phyloP scores from a whole-genome alignment of 2,888 invertebrate genomes.

The Rhimphoctona megacephalus region DNA sequence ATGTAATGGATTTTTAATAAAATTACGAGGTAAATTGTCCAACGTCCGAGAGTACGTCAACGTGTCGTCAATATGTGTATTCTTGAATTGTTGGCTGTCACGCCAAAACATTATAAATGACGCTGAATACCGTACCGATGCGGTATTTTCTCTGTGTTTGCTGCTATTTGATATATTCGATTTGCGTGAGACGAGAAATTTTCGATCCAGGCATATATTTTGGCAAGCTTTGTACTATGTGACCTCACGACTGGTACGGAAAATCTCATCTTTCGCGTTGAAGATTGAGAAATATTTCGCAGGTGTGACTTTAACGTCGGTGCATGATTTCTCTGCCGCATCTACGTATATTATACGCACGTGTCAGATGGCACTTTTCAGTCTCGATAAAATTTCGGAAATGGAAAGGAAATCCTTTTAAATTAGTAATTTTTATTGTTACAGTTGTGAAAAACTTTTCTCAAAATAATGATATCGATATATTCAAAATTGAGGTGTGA shows the following conservation, averaged over 20 bases:
- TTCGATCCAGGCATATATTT: slow-evolving; percentile 55
- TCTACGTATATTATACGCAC: neutral
- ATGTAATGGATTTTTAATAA: neutral
- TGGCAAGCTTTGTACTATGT: slow-evolving; percentile 2
- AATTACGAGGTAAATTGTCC: slow-evolving; percentile 8
- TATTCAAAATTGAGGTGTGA: too few relatives aligned
- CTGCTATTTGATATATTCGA: slow-evolving; percentile 51
- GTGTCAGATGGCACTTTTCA: neutral
- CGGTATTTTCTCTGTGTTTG: neutral
- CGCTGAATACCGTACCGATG: slow-evolving; percentile 45
- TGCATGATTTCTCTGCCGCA: neutral
- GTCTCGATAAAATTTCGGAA: neutral
- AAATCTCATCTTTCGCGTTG: slow-evolving; percentile 5
- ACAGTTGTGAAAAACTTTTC: too few relatives aligned
- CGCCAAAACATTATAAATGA: slow-evolving; percentile 67
- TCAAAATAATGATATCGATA: too few relatives aligned
- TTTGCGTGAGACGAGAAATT: slow-evolving; percentile 67
- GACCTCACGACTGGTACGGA: slow-evolving; percentile 60
- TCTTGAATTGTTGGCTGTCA: slow-evolving; percentile 67
- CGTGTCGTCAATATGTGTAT: slow-evolving; percentile 24
- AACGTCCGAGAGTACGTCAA: neutral
- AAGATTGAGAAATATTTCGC: neutral
- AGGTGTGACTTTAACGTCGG: neutral
- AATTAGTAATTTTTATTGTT: too few relatives aligned
- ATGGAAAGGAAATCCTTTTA: too few relatives aligned